These are phyloP conservation scores for Tragopan temminckii DNA, from an alignment of 2,797 vertebrate genomes.

Conservation along the genomic window DNA sequence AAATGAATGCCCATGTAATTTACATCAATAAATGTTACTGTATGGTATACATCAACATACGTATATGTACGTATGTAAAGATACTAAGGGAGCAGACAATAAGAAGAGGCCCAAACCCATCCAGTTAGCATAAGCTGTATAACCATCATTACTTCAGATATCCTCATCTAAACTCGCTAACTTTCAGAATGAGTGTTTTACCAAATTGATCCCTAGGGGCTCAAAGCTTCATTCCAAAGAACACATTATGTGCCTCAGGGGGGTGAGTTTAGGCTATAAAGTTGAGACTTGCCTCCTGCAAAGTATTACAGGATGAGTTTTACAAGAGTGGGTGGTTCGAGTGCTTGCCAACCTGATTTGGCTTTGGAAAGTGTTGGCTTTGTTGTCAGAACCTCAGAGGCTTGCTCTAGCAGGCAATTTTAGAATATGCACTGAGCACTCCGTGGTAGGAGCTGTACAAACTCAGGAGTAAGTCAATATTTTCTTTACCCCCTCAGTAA, in stretches of 20 bases:
- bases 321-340: neutral
- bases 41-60: neutral
- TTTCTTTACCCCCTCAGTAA: neutral
- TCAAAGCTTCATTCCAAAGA: neutral
- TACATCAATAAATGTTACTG: neutral
- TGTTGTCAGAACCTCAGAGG: neutral
- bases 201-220: neutral
- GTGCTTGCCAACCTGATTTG: neutral
- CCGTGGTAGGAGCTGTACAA: neutral
- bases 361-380: fast-evolving
- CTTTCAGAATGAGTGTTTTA: neutral
- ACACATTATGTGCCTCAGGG: neutral
- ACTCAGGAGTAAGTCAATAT: neutral
- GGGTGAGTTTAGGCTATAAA: neutral
- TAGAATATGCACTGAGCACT: neutral
- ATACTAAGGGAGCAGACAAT: neutral
- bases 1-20: neutral
- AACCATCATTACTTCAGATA: neutral
- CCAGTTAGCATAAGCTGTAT: neutral
- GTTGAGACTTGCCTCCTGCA: neutral
- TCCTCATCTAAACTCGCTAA: neutral
- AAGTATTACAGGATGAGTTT: neutral
- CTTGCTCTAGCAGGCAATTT: neutral
- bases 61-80: neutral
- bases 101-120: neutral